A percentile compares a stretch with the other conserved stretches of the same genome.
These are phyloP conservation scores for Atherix ibis DNA, from an alignment of 2,888 invertebrate genomes.

Conservation along the genomic window DNA sequence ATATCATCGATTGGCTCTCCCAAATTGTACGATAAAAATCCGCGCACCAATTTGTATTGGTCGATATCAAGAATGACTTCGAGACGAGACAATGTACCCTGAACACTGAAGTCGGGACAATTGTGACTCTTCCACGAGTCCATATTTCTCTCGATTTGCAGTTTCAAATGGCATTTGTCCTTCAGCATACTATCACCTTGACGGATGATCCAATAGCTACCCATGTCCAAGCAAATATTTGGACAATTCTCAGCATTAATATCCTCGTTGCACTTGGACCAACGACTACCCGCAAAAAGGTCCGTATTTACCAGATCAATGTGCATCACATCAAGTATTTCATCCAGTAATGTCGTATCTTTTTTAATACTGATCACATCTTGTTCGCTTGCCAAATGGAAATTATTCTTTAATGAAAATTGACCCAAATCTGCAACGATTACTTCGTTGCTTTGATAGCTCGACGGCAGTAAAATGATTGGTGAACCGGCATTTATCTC, in stretches of 20 bases:
- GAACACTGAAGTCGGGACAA: slow-evolving; percentile 67
- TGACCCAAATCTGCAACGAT: slow-evolving; percentile 69
- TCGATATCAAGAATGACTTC: slow-evolving; percentile 65
- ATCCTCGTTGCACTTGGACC: slow-evolving; percentile 11
- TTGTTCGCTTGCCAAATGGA: slow-evolving; percentile 43
- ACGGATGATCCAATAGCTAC: slow-evolving; percentile 23
- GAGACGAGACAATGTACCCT: slow-evolving; percentile 72
- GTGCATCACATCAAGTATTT: slow-evolving; percentile 44
- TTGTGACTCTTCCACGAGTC: slow-evolving; percentile 39
- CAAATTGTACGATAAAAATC: slow-evolving; percentile 75
- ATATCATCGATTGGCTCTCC: slow-evolving; percentile 68
- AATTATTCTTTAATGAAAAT: slow-evolving; percentile 60
- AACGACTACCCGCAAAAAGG: slow-evolving; percentile 41
- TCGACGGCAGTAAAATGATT: slow-evolving; percentile 73
- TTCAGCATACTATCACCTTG: slow-evolving; percentile 55
- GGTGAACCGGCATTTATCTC: slow-evolving; percentile 43
- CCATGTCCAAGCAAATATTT: slow-evolving; percentile 20
- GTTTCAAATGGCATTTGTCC: slow-evolving; percentile 63
- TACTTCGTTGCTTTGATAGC: slow-evolving; percentile 58
- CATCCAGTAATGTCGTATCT: slow-evolving; percentile 17
- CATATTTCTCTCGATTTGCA: slow-evolving; percentile 72
- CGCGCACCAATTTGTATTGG: slow-evolving; percentile 77
- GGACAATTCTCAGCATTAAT: slow-evolving; percentile 10
- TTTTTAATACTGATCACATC: slow-evolving; percentile 20
- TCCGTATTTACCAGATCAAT: slow-evolving; percentile 54